Base-by-base conservation (phyloP, 2,888 invertebrate genomes). In the Hirtodrosophila cameraria region DNA sequence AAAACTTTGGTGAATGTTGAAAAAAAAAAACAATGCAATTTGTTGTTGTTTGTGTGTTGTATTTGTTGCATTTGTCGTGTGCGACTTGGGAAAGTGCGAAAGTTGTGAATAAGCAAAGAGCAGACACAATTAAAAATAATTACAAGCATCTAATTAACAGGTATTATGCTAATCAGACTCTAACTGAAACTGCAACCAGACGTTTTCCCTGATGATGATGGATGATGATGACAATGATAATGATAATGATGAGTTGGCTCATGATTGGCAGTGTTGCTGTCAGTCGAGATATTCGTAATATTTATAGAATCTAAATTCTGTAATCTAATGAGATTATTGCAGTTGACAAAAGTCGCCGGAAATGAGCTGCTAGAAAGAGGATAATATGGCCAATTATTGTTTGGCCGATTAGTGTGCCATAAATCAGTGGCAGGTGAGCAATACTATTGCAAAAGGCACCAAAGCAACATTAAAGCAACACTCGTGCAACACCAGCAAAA, bases 121-220 rank as follows among this genome's bases (percentile, higher is more conserved):
- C 50, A 63, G 49, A 36, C 52, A 77, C 79, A 88, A 88, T 88
- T 88, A 87, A 88, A 87, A 85, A 74, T 74, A 87, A 82, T 88
- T 84, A 75, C 77, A 77, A 74, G 81, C 84, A 77, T 67, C 75
- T 86, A 87, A 87, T 87, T 85, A 87, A 69, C 75, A 69, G 86
- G 74, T 77, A 86, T 85, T 87, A 87, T 87, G 88, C 80, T 88
- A 87, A 87, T 80, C 75, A 85, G 82, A 20, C 9, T 15, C 9
- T 38, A 35, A 35, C 28, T 33, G 68, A 20, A 5, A 23, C 23
- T 23, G 8, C 5, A 4, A 5, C 18, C 23, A 7, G 7, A 23
- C 6, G 23, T 23, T 23, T 23, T 23, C 8, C 23, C 23, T 9
- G 35, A n/a, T 42, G 42, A 33, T 36, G 43, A 36, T 15, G 16